Conservation (phyloP, 2,888 invertebrate genomes). For the Aspidiotus destructor region DNA sequence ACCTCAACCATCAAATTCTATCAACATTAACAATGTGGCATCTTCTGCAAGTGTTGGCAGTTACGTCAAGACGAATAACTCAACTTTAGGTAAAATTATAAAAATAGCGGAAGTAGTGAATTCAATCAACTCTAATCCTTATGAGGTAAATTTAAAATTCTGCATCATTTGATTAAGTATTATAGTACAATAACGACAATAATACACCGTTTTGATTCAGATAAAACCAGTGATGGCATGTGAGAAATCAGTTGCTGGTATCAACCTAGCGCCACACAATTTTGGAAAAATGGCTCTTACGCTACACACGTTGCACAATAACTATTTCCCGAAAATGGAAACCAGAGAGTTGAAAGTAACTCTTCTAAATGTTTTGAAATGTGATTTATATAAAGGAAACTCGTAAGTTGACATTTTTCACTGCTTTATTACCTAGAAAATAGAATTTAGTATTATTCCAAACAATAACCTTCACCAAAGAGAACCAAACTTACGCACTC, state of each 20-base stretch:
- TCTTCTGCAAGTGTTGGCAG: conserved; percentile 9
- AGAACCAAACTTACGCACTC: too few species aligned
- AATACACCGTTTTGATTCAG: conserved; percentile 40
- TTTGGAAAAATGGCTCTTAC: conserved; percentile 74
- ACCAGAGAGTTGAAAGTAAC: conserved; percentile 67
- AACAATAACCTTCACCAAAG: not conserved
- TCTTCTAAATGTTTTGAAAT: conserved; percentile 63
- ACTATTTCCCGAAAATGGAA: conserved; percentile 68
- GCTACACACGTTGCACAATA: conserved; percentile 65
- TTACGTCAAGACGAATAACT: conserved; percentile 3
- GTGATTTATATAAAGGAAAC: conserved; percentile 73
- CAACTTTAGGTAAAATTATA: not conserved
- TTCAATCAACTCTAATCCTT: not conserved
- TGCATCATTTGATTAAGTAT: too few species aligned
- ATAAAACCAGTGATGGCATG: conserved; percentile 71
- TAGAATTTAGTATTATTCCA: not conserved
- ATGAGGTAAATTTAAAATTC: conserved; percentile 10
- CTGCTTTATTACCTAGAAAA: not conserved
- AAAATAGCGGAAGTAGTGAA: not conserved
- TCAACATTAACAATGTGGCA: conserved; percentile 9
- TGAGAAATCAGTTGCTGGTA: conserved; percentile 71
- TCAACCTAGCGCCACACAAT: conserved; percentile 75
- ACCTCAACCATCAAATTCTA: conserved; percentile 36
- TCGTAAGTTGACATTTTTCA: conserved; percentile 50
- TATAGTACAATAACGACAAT: too few species aligned